Percentiles rank a stretch among this genome's conserved stretches.
These are phyloP conservation scores for Poeciliopsis paucimaculata DNA, from an alignment of 2,797 vertebrate species.

Conservation along the genomic window DNA sequence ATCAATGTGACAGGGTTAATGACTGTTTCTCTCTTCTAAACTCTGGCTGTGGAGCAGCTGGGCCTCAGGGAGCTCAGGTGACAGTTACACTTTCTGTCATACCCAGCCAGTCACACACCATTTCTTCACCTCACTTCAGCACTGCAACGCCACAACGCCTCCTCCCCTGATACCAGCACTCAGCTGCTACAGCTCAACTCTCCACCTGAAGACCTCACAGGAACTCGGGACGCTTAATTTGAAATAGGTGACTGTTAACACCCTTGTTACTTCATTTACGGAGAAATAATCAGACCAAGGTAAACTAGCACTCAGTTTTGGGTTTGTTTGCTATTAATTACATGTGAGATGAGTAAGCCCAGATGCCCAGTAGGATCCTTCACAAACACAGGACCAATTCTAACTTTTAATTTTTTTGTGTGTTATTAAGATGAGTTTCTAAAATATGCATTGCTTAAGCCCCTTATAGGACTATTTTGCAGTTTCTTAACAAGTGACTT, in stretches of 20 bases:
- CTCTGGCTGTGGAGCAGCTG: conserved; percentile 68
- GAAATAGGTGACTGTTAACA: conserved; percentile 39
- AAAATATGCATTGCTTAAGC: neutral
- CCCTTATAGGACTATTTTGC: neutral
- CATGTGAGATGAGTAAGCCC: conserved; percentile 20
- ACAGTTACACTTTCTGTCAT: conserved; percentile 76
- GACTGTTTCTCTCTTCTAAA: conserved; percentile 72
- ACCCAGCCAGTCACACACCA: conserved; percentile 72
- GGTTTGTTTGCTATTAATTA: conserved; percentile 47
- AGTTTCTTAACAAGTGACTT: neutral
- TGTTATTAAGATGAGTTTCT: neutral
- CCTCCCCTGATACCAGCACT: conserved; percentile 42
- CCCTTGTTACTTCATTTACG: conserved; percentile 12
- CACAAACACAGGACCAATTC: neutral
- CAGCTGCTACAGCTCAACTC: conserved; percentile 25
- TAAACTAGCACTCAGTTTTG: conserved; percentile 22
- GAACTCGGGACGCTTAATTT: conserved; percentile 27
- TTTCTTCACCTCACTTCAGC: conserved; percentile 65
- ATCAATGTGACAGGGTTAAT: conserved; percentile 80
- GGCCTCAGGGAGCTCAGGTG: conserved; percentile 70
- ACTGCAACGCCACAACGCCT: conserved; percentile 21
- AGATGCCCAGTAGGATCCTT: neutral
- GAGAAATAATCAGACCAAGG: conserved; percentile 18
- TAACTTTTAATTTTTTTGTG: neutral
- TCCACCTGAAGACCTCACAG: conserved; percentile 42